Base-by-base conservation (phyloP, 2,888 invertebrate genomes). In the Drosophila yooni region DNA sequence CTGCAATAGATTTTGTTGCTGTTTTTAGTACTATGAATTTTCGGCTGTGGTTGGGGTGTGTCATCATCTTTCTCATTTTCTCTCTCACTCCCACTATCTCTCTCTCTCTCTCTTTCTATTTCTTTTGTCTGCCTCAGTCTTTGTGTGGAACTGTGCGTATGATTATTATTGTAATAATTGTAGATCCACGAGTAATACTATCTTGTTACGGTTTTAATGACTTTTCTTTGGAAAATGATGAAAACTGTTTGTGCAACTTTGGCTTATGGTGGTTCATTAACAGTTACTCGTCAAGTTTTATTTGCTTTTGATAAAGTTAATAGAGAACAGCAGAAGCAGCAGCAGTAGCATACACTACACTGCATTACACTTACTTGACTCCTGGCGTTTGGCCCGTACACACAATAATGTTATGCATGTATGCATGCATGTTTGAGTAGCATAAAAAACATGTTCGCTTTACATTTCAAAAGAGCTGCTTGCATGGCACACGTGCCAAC, bases 161-260 rank as follows among this genome's bases (percentile, higher is more conserved):
- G 83, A 86, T 89, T 86, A 89, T 89, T 86, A 85, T 86, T 80
- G 82, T 87, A 74, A 82, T 80, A 82, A 82, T 76, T 85, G 77
- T 73, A 52, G 25, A 59, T 67, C 79, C 48, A 54, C 54, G 36
- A 63, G 63, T 61, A 61, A 64, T 54, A 36, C 43, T 54, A 52
- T 53, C 64, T 64, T 76, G 57, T 52, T 31, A 57, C 33, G 33
- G 54, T 81, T 83, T 79, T 81, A 85, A 88, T 88, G 87, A 77
- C 87, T 86, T 83, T 86, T 76, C 81, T 79, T 76, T 59, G 63
- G 74, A 60, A 72, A 68, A 76, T 76, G 66, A 73, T 60, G 81
- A 81, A 73, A 79, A 77, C 67, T 53, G 64, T 64, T 76, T 70
- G 31, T 76, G 81, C 61, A 81, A 69, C 77, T 76, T 73, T 77